Percentiles rank a stretch among this genome's conserved stretches.
phyloP scores from a whole-genome alignment of 2,888 invertebrate genomes.

The Synergus japonicus region DNA sequence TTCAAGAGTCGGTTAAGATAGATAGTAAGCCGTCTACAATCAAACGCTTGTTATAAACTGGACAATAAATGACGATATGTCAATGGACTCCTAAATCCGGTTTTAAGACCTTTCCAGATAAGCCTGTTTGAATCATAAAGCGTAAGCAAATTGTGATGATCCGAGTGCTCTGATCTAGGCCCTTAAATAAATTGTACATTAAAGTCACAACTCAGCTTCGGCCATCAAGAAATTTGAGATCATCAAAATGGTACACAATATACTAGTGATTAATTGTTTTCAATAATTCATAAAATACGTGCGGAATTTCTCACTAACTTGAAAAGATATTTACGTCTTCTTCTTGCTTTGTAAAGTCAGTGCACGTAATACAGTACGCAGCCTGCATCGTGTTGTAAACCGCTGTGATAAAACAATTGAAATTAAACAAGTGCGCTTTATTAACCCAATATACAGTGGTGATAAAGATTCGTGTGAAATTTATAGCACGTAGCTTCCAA shows the following conservation, averaged over 20 bases:
- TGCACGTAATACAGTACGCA: neutral
- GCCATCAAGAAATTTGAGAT: neutral
- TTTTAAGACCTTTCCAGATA: neutral
- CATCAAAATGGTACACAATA: too few relatives aligned
- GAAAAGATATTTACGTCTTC: neutral
- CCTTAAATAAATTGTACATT: too few relatives aligned
- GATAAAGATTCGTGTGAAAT: constrained; percentile 60
- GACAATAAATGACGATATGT: neutral
- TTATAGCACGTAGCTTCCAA: constrained; percentile 52
- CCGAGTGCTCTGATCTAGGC: neutral
- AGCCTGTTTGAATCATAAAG: neutral
- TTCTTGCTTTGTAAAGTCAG: neutral
- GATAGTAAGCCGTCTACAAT: neutral
- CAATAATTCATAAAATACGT: too few relatives aligned
- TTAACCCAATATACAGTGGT: constrained; percentile 56
- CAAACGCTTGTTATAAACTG: neutral
- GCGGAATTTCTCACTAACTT: too few relatives aligned
- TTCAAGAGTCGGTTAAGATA: neutral
- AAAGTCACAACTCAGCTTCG: neutral
- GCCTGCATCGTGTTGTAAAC: constrained; percentile 48
- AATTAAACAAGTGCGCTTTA: constrained; percentile 61
- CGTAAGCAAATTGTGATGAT: neutral
- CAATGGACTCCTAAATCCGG: neutral
- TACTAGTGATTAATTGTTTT: too few relatives aligned
- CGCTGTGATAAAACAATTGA: constrained; percentile 58